Evolutionary conservation across 2,888 invertebrate genomes (phyloP).

Genomic region (Meteorus cinctellus): DNA sequence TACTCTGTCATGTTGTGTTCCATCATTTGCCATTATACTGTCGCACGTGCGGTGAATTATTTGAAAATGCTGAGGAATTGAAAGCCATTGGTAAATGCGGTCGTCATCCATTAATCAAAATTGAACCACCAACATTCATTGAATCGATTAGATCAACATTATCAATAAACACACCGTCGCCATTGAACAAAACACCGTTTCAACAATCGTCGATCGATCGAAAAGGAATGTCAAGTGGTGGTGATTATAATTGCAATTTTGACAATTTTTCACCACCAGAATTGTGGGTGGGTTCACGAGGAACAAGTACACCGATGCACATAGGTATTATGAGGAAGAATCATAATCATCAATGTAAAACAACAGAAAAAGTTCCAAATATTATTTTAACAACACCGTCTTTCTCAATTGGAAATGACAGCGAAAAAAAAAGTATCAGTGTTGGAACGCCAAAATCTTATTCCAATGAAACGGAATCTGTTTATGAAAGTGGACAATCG

Average conservation of each 20-base stretch:
- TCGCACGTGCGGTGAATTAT: conserved; percentile 59
- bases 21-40: conserved; percentile 65
- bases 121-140: not conserved
- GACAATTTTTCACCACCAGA: conserved; percentile 56
- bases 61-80: conserved; percentile 56
- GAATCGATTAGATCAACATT: conserved; percentile 22
- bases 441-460: conserved; percentile 10
- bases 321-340: conserved; percentile 47
- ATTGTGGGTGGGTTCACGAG: conserved; percentile 60
- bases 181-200: conserved; percentile 42
- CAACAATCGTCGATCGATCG: conserved; percentile 6
- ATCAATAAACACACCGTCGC: conserved; percentile 46
- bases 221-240: conserved; percentile 42
- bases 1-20: conserved; percentile 60
- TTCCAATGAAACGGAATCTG: conserved; percentile 34
- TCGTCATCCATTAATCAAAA: conserved; percentile 29
- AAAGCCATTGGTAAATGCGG: conserved; percentile 55
- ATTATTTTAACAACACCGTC: conserved; percentile 59
- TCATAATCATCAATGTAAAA: conserved; percentile 51
- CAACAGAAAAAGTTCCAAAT: conserved; percentile 50
- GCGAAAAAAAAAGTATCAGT: conserved; percentile 28
- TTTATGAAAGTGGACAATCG: conserved; percentile 40
- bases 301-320: conserved; percentile 67
- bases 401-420: conserved; percentile 24
- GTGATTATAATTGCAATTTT: conserved; percentile 51